These are phyloP conservation scores for Halictus ligatus DNA, from an alignment of 2,888 invertebrate genomes.

Conservation along the genomic window DNA sequence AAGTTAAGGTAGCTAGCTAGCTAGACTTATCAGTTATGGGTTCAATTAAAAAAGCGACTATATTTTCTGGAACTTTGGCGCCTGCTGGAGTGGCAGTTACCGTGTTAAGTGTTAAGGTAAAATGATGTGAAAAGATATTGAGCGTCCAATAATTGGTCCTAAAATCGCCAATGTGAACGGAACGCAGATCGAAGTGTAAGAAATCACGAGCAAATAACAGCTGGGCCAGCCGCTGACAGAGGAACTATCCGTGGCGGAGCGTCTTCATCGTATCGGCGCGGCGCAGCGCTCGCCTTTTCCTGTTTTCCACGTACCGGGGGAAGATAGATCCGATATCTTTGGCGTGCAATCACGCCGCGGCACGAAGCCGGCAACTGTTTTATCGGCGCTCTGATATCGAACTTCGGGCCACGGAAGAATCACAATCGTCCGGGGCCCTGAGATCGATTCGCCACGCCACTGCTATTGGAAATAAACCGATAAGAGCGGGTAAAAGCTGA, in stretches of 20 bases:
- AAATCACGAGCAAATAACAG: constrained; percentile 14
- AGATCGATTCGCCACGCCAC: constrained; percentile 57
- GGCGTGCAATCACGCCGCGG: constrained; percentile 62
- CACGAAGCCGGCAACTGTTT: constrained; percentile 66
- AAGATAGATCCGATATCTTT: constrained; percentile 67
- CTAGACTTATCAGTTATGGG: too few species aligned
- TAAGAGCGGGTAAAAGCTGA: constrained; percentile 45
- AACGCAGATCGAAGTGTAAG: constrained; percentile 7
- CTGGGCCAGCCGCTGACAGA: constrained; percentile 20
- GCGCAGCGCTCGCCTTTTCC: constrained; percentile 39
- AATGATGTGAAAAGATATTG: not conserved
- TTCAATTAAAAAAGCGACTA: too few species aligned
- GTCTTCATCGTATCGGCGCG: not conserved
- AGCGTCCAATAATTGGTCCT: too few species aligned
- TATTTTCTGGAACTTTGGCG: too few species aligned
- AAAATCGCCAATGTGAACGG: not conserved
- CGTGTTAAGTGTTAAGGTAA: not conserved
- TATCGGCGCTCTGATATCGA: constrained; percentile 64
- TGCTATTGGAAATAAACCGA: constrained; percentile 62
- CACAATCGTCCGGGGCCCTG: constrained; percentile 58
- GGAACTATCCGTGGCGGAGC: constrained; percentile 5
- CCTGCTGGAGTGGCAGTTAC: too few species aligned
- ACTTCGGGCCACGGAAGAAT: constrained; percentile 59
- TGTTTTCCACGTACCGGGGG: constrained; percentile 36
- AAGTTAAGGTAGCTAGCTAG: too few species aligned